Conservation (phyloP, 2,888 invertebrate species). For the Coenonympha arcania region DNA sequence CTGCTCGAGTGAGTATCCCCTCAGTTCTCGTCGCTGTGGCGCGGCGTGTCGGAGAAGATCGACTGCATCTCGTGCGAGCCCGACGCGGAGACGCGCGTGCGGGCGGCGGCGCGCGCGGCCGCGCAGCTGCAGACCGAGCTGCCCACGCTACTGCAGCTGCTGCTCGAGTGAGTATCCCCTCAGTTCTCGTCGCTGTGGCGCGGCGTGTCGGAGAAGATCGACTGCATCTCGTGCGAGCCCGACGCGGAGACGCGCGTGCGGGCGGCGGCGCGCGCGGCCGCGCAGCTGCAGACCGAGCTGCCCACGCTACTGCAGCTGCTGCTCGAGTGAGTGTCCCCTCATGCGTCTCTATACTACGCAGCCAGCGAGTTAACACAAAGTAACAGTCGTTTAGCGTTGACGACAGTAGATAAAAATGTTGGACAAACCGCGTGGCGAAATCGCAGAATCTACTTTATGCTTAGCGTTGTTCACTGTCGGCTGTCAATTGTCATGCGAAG, state of each 20-base stretch:
- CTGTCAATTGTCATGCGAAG: too few relatives aligned
- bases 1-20: conserved; percentile 43
- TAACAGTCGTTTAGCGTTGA: too few relatives aligned
- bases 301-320: conserved; percentile 37
- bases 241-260: conserved; percentile 23
- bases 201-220: conserved; percentile 28
- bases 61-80: conserved; percentile 19
- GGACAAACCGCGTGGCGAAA: too few relatives aligned
- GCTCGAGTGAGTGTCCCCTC: conserved; percentile 37
- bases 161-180: conserved; percentile 41
- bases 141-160: conserved; percentile 34
- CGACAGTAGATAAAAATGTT: too few relatives aligned
- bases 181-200: conserved; percentile 39
- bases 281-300: conserved; percentile 29
- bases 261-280: conserved; percentile 31
- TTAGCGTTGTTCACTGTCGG: too few relatives aligned
- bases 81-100: conserved; percentile 23
- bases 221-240: conserved; percentile 18
- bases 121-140: conserved; percentile 29
- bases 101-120: conserved; percentile 31
- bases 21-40: conserved; percentile 40
- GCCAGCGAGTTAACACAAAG: too few relatives aligned
- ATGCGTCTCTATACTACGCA: too few relatives aligned
- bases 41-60: conserved; percentile 29
- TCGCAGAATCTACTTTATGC: too few relatives aligned